These are phyloP conservation scores for Zonitis immaculata DNA, from an alignment of 2,888 invertebrate species.

Conservation along the genomic window DNA sequence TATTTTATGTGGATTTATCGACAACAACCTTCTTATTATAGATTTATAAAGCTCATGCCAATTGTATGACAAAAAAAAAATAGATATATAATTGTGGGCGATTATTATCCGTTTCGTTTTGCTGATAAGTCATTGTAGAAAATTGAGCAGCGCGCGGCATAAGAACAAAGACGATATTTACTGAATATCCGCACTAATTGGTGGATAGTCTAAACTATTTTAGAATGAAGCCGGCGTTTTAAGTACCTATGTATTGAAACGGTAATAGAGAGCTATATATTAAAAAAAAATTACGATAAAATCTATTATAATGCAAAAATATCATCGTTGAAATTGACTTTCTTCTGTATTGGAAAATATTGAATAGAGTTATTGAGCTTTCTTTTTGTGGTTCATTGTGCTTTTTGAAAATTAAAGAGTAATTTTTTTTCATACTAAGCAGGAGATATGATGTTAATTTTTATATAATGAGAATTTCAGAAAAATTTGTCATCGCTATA, in stretches of 20 bases:
- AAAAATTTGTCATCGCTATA: too few species aligned
- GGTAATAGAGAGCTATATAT: too few species aligned
- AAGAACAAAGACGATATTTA: conserved; percentile 22
- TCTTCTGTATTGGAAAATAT: too few species aligned
- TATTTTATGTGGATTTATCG: conserved; percentile 9
- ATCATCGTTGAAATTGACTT: too few species aligned
- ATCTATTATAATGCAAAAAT: too few species aligned
- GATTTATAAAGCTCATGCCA: conserved; percentile 2
- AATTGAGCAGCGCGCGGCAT: conserved; percentile 23
- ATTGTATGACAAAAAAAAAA: conserved; percentile 4
- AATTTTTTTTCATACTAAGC: too few species aligned
- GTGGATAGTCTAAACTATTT: conserved; percentile 12
- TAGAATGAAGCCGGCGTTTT: conserved; percentile 2
- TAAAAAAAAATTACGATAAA: too few species aligned
- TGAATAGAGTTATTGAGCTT: too few species aligned
- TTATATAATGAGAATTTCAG: too few species aligned
- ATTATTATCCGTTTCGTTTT: conserved; percentile 13
- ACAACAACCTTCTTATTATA: not conserved
- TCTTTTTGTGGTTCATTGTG: too few species aligned
- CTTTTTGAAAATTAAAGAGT: too few species aligned
- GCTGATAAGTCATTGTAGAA: conserved; percentile 26
- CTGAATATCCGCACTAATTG: conserved; percentile 25
- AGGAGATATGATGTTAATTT: too few species aligned
- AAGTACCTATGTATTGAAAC: conserved; percentile 1
- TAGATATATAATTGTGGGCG: not conserved